Evolutionary conservation across 2,113 vertebrate genomes (phyloP).

Genomic region (Sylvietta virens): DNA sequence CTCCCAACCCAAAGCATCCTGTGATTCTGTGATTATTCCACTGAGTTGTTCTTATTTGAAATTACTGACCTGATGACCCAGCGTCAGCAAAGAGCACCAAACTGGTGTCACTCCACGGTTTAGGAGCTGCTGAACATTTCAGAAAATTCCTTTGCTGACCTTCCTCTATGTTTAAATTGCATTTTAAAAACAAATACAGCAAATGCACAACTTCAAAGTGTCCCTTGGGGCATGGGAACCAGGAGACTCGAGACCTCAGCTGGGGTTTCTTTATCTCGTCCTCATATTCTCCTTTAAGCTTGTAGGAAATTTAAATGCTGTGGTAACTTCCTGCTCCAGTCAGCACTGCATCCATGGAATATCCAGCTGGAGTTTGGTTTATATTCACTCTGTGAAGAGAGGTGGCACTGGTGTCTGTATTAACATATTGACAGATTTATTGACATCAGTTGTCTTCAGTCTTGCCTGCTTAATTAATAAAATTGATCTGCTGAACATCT

Average conservation of each 20-base stretch:
- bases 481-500: background rate
- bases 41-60: background rate
- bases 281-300: background rate
- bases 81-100: background rate
- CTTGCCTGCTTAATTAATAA: constrained; percentile 13
- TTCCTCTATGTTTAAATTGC: background rate
- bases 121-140: background rate
- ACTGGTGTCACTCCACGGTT: background rate
- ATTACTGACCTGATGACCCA: background rate
- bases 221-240: background rate
- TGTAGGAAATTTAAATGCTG: background rate
- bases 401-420: background rate
- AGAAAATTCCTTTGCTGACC: background rate
- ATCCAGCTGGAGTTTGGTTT: background rate
- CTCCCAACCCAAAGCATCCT: background rate
- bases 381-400: background rate
- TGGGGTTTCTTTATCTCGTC: background rate
- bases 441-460: constrained; percentile 1
- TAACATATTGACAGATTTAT: background rate
- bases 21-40: background rate
- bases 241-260: background rate
- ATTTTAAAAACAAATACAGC: background rate
- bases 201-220: too few species aligned
- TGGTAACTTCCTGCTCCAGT: background rate
- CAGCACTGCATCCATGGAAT: background rate